Base-by-base conservation (phyloP, 2,113 vertebrate genomes). In the Abramis brama region DNA sequence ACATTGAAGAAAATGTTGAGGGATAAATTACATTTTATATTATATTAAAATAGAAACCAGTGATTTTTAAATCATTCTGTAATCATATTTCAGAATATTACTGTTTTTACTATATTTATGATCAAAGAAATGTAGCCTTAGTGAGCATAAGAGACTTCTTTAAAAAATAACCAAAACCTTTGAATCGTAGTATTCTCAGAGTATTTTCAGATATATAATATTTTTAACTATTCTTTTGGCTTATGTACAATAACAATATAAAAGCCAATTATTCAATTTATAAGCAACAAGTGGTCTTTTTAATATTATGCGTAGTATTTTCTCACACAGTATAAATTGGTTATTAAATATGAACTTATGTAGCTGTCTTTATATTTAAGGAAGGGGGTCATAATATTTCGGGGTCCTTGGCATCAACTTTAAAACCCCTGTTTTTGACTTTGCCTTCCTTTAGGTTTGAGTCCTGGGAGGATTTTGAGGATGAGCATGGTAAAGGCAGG, bases 391-490 rank as follows among this genome's bases (percentile, higher is more conserved):
- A 5, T 70, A 33, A 21, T 70, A 70, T 73, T 45, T 43, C 10
- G 21, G 17, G 2, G 36, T n/a, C 10, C 9, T 71, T 73, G 36
- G 30, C 5, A 11, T 43, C 23, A 74, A 15, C 23, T n/a, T 19
- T 39, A 36, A 74, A 74, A 13, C 10, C 39, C 11, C 10, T 7
- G 3, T 30, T 30, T 0, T 79, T 55, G 47, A 3, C 84, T 36
- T 87, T n/a, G 52, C 45, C 5, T 83, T 17, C 1, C 4, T 10
- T 23, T 27, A 99, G 98, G 92, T 99, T 99, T 93, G 94, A 98
- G 33, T 97, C 94, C 76, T 99, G 98, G 98, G 98, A 99, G 89
- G 97, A 99, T 91, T 99, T 99, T 93, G 98, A 99, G 91, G 97
- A 98, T 1, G 96, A 96, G 25, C 98, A 99, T 0, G 98, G 98